Conservation (phyloP, 2,888 invertebrate species). For the Tetheella fluctuosa region DNA sequence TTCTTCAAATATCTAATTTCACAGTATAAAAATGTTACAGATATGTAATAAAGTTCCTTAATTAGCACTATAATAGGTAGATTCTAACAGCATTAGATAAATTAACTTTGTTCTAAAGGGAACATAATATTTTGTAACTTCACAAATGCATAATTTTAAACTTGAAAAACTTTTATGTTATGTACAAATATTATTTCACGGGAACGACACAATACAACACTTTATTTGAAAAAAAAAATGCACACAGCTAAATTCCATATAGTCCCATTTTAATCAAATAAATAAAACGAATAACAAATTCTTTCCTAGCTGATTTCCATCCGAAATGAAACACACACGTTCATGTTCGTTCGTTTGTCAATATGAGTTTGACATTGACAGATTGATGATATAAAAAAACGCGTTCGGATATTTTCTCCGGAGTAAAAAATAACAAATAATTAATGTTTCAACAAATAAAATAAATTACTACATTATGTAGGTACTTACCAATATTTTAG, state of each 20-base stretch:
- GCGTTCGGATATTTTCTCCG: background rate
- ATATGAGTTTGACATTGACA: background rate
- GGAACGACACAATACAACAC: background rate
- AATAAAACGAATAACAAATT: conserved; percentile 18
- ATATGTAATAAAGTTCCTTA: background rate
- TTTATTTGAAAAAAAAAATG: conserved; percentile 15
- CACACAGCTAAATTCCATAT: conserved; percentile 23
- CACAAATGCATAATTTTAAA: background rate
- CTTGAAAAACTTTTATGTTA: background rate
- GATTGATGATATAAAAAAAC: background rate
- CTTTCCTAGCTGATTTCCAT: conserved; percentile 29
- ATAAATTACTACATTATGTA: background rate
- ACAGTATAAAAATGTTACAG: too few relatives aligned
- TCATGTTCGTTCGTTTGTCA: conserved; percentile 15
- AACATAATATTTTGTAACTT: background rate
- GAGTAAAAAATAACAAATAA: too few relatives aligned
- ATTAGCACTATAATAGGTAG: conserved; percentile 1
- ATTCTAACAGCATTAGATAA: background rate
- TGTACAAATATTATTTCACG: background rate
- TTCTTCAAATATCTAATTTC: too few relatives aligned
- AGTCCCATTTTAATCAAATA: conserved; percentile 25
- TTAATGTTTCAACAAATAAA: background rate
- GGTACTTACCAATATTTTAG: background rate
- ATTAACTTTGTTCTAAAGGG: background rate
- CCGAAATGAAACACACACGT: conserved; percentile 21